Evolutionary conservation across 1,140 invertebrate genomes (phyloP).

Genomic region (Bombus affinis): DNA sequence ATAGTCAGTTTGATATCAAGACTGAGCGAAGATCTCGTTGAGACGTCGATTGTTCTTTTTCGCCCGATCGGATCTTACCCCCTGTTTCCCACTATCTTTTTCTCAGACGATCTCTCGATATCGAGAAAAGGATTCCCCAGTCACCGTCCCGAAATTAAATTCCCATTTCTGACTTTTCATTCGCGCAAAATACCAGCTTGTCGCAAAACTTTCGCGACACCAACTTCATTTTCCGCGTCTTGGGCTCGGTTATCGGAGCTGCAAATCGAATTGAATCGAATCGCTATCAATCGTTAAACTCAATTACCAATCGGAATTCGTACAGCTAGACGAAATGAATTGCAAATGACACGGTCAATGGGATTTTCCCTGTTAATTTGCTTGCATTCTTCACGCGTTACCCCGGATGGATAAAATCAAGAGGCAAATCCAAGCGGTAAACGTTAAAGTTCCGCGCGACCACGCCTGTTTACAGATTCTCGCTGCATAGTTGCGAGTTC

Average conservation of each 20-base stretch:
- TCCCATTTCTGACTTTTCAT: not conserved
- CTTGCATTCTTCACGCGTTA: not conserved
- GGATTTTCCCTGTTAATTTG: too few relatives aligned
- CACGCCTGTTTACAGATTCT: constrained; percentile 10
- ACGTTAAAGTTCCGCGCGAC: not conserved
- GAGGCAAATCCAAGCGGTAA: not conserved
- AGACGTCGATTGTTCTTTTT: constrained; percentile 13
- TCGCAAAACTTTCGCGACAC: not conserved
- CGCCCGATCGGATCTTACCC: not conserved
- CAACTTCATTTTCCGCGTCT: not conserved
- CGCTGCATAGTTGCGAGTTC: not conserved
- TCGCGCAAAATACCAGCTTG: not conserved
- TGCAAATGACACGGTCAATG: too few relatives aligned
- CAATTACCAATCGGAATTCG: not conserved
- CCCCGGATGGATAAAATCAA: constrained; percentile 9
- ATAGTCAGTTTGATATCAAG: constrained; percentile 1
- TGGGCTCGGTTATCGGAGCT: not conserved
- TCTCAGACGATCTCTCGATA: not conserved
- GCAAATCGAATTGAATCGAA: too few relatives aligned
- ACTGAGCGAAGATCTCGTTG: not conserved
- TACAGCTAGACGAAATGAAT: not conserved
- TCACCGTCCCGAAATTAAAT: not conserved
- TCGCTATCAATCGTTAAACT: too few relatives aligned
- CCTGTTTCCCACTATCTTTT: too few relatives aligned
- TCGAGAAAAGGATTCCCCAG: not conserved